Evolutionary conservation across 2,113 vertebrate genomes (phyloP), one percentile per base, ranked within the genome.

Genomic region (Phalacrocorax aristotelis): DNA sequence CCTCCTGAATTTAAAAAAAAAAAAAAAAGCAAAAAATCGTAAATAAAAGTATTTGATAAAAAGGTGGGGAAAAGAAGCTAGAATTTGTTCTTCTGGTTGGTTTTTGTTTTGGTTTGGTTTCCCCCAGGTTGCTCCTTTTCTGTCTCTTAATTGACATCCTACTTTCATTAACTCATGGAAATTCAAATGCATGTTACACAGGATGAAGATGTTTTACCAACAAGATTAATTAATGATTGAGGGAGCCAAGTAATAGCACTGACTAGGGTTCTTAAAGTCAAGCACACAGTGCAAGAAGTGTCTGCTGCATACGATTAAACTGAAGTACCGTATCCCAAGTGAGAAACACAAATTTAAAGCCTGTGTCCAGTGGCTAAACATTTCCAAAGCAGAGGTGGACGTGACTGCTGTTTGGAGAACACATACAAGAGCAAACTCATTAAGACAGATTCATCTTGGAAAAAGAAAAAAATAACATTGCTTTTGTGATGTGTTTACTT

Each of bases 161-260:
- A 7, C 38, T 95, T 80, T 61, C 30, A 89, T 95, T 93, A 92
- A 49, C 57, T 84, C 22, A 17, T 49, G n/a, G 68, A 90, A 94
- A 83, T 95, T 84, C 84, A 75, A 79, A 52, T 85, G 46, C 17
- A 0, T 11, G 74, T 71, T 90, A 86, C 61, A 70, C 80, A 34
- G 72, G 79, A 69, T 83, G 78, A 90, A 92, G 51, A n/a, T 93
- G 49, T 91, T 95, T 96, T 89, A 71, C 46, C 23, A 32, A 44
- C 69, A 92, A 92, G 58, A 52, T 88, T 66, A 84, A 93, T 94
- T 74, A 36, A 92, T 65, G 66, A 27, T 9, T 10, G 16, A 91
- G 48, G 54, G 65, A 83, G 89, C 78, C 82, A 91, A 36, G 94
- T 91, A 92, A 48, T 83, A 48, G 68, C 91, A 86, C 51, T 78